Evolutionary conservation across 2,797 vertebrate genomes (phyloP).

Genomic region (Taeniopygia guttata): DNA sequence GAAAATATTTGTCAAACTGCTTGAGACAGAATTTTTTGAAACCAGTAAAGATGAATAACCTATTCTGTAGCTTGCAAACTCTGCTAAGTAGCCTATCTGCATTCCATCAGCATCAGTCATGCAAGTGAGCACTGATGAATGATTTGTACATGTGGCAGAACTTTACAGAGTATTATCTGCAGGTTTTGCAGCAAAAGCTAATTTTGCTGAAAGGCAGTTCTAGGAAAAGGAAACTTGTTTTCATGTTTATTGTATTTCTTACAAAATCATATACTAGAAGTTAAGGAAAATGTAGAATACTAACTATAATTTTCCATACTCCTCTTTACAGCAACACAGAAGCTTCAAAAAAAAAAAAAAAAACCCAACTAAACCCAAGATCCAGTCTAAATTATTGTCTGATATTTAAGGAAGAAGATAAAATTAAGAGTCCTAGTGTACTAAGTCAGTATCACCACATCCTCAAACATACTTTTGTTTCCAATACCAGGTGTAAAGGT

Average conservation of each 20-base stretch:
- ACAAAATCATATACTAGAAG: background rate
- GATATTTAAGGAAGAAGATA: background rate
- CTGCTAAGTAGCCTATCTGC: constrained; percentile 49
- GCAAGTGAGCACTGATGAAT: constrained; percentile 34
- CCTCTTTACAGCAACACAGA: background rate
- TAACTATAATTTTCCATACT: background rate
- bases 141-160: constrained; percentile 60
- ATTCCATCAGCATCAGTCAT: constrained; percentile 64
- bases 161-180: constrained; percentile 41
- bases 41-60: constrained; percentile 16
- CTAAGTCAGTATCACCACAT: background rate
- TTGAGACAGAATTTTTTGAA: background rate
- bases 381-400: background rate
- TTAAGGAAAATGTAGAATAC: background rate
- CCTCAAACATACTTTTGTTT: background rate
- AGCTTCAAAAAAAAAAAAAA: background rate
- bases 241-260: constrained; percentile 1
- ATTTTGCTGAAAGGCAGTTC: constrained; percentile 28
- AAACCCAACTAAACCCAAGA: background rate
- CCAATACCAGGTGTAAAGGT: background rate
- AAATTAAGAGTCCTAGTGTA: background rate
- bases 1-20: constrained; percentile 30
- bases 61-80: constrained; percentile 35
- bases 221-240: constrained; percentile 22
- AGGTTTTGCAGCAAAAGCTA: constrained; percentile 19